Base-by-base conservation (phyloP, 1,140 invertebrate species). In the Lanistes nyassanus region DNA sequence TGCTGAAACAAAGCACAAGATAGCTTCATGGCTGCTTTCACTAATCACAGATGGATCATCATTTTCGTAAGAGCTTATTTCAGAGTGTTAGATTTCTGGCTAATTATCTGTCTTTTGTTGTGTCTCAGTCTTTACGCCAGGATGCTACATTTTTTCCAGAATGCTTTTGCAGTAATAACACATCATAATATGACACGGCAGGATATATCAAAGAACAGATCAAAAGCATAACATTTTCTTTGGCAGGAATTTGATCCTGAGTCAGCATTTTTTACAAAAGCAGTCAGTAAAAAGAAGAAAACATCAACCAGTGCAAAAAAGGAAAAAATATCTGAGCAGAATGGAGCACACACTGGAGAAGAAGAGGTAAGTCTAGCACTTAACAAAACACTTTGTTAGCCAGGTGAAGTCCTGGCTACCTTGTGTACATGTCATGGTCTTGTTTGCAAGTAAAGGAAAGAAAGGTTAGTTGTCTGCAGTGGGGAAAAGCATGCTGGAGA, bases 211-310 rank as follows among this genome's bases (percentile, higher is more conserved):
- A 39, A 31, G 23, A 39, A 31, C 13, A 31, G 6, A 36, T 66
- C 23, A 66, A 11, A 31, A 2, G 9, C 29, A 34, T 39, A 4
- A 26, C 29, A 66, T 37, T 66, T 56, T 72, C 21, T 74, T 73
- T 81, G 81, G 11, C 80, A 88, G 86, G 83, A 79, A 47, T 88
- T 88, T 82, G 87, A 89, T 79, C 83, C 84, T 19, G 86, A 78
- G 77, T 86, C 88, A 53, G 88, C 87, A 60, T 89, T 88, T 83
- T 88, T 88, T 77, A 88, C 84, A 65, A 86, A 88, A 83, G 87
- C 87, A 75, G 80, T 85, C 29, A 89, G 84, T 83, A 88, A 87
- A 79, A 89, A 89, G 78, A 89, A 86, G 76, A 82, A 80, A 73
- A 76, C 64, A 23, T n/a, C 51, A 2, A 56, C 53, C n/a, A 73